A percentile compares a stretch with the other conserved stretches of the same genome.
phyloP scores from a whole-genome alignment of 2,797 vertebrate genomes.

The Platyrinchus mystaceus region DNA sequence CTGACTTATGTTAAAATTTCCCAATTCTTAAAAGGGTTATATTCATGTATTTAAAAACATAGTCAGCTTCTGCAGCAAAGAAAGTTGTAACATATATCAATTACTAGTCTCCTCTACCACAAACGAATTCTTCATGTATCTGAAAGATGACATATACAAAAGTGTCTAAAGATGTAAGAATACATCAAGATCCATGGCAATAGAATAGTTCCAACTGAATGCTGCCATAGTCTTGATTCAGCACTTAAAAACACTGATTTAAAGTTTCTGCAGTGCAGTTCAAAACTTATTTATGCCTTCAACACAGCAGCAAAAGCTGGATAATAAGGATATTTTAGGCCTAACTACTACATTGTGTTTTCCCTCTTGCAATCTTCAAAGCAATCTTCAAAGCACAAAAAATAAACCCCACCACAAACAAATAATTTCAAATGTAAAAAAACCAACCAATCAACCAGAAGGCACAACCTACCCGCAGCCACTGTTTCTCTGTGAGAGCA shows the following conservation, averaged over 20 bases:
- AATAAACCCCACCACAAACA: not conserved
- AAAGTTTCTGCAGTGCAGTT: not conserved
- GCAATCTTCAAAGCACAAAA: not conserved
- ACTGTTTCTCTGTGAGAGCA: slow-evolving; percentile 95
- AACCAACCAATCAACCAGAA: not conserved
- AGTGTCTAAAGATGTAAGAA: not conserved
- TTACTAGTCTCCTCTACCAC: not conserved
- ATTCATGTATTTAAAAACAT: not conserved
- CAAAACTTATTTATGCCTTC: not conserved
- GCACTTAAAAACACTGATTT: not conserved
- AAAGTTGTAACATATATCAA: not conserved
- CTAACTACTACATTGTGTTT: not conserved
- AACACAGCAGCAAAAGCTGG: not conserved
- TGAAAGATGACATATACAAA: not conserved
- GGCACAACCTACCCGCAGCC: slow-evolving; percentile 86
- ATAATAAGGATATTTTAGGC: not conserved
- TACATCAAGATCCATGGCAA: not conserved
- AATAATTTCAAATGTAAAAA: not conserved
- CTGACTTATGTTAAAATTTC: not conserved
- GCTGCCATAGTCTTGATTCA: not conserved
- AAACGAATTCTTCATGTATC: not conserved
- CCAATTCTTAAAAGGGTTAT: not conserved
- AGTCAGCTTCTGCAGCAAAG: not conserved
- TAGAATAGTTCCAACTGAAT: not conserved
- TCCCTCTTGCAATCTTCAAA: too few relatives aligned